Conservation (phyloP, 2,888 invertebrate species). For the Smittia aterrima region DNA sequence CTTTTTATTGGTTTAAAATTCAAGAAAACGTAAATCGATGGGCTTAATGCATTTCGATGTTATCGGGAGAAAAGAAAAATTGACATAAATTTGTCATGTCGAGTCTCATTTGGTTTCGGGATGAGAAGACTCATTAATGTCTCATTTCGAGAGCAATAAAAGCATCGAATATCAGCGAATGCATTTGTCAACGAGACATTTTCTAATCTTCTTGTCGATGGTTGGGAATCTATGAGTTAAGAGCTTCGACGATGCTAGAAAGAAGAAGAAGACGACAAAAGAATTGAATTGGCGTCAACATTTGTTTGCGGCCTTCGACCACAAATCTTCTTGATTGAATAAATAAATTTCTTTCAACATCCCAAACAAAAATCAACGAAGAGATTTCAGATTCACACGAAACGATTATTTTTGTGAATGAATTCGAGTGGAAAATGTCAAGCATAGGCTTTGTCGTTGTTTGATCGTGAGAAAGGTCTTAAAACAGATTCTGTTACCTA, state of each 20-base stretch:
- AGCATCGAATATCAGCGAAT: neutral
- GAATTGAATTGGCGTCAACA: slow-evolving; percentile 3
- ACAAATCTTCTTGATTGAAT: slow-evolving; percentile 14
- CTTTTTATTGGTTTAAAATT: neutral
- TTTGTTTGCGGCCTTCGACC: neutral
- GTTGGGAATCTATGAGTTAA: neutral
- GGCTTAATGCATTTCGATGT: slow-evolving; percentile 29
- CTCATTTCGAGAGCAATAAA: neutral
- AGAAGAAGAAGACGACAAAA: neutral
- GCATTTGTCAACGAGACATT: neutral
- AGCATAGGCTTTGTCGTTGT: neutral
- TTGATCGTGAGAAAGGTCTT: slow-evolving; percentile 1
- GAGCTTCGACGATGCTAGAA: neutral
- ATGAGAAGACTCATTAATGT: neutral
- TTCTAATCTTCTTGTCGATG: neutral
- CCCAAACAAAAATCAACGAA: neutral
- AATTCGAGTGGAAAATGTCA: slow-evolving; percentile 12
- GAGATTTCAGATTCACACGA: neutral
- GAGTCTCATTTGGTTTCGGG: neutral
- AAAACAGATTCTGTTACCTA: slow-evolving; percentile 2
- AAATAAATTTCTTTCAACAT: neutral
- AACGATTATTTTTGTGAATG: neutral
- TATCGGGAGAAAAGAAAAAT: slow-evolving; percentile 6
- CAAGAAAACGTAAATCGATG: neutral
- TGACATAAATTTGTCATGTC: slow-evolving; percentile 33